Base-by-base conservation (phyloP, 2,113 vertebrate species). In the Pogonocichla stellata region DNA sequence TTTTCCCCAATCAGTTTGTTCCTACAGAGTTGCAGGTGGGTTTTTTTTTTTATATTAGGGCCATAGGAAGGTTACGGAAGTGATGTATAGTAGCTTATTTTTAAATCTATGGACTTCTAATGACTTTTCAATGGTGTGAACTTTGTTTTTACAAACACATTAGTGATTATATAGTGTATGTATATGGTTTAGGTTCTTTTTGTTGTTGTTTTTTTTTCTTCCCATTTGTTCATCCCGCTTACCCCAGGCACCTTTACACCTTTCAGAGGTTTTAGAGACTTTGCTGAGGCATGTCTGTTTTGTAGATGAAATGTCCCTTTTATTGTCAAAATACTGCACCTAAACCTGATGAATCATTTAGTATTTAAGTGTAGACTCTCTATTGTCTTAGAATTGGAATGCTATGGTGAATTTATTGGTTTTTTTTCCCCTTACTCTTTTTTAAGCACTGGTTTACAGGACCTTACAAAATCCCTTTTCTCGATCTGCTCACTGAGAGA, bases 401-500 rank as follows among this genome's bases (percentile, higher is more conserved):
- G 7, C 6, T 20, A 0, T 22, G 22, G 19, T 2, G 7, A 33
- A 34, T 83, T 43, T 66, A 28, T 6, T 70, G 16, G 18, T 8
- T 22, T 81, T 58, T 26, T 51, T 34, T 90, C 69, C 8, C 8
- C 15, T 64, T 25, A 2, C 8, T 70, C 12, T 66, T 26, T 5
- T 51, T 64, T 6, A 25, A 47, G 22, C 28, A 56, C 16, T n/a
- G 22, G 4, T 80, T 94, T 34, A 5, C n/a, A 25, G 26, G 19
- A 38, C 26, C 6, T 2, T 75, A 58, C 7, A 19, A 57, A 75
- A 42, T 18, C 1, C 6, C 10, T 69, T 48, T 73, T 29, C 10
- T 15, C 1, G 1, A 6, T 4, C 15, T 47, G 8, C 19, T 80
- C 10, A 0, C 16, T 84, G 19, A 7, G 42, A 11, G 19, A 57